Base-by-base conservation (phyloP, 2,113 vertebrate species). In the Lepus europaeus region DNA sequence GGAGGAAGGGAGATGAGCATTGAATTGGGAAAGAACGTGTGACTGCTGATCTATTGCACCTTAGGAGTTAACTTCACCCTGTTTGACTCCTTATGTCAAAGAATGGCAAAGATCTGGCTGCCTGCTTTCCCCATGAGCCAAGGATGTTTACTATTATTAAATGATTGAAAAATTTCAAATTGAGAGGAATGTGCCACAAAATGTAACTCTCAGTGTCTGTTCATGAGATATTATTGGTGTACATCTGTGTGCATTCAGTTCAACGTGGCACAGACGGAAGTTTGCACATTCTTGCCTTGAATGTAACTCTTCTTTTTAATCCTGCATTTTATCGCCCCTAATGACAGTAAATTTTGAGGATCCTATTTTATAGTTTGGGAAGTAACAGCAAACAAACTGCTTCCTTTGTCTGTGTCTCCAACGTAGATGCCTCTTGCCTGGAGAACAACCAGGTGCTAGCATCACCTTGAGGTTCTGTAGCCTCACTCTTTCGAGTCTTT, bases 401-500 rank as follows among this genome's bases (percentile, higher is more conserved):
- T 68, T 22, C 9, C 85, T 51, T 49, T 87, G 9, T 31, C 9
- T 45, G 7, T 29, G 12, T 61, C 51, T 83, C 56, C 78, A 29
- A 36, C 13, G 33, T 9, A 11, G n/a, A 16, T 29, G 23, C n/a
- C 33, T 27, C 29, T 39, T 53, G n/a, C 53, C 29, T 73, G 20
- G 31, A 64, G 45, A 59, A 31, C 36, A 72, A 53, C 4, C 11
- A 9, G 0, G 45, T 45, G 5, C 45, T 45, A 45, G 45, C 45
- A 45, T 45, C 12, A 22, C 23, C 6, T 6, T 1, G 13, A 23
- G 2, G 13, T 36, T 87, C 16, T 12, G 1, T 10, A 6, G 4
- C 8, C 22, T 86, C 11, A 3, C 6, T 53, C 2, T 2, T 29
- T 45, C 49, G 25, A 4, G 10, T 63, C 16, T 17, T 1, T 0